Conservation (phyloP, 2,113 vertebrate genomes). For the Chrysemys picta region DNA sequence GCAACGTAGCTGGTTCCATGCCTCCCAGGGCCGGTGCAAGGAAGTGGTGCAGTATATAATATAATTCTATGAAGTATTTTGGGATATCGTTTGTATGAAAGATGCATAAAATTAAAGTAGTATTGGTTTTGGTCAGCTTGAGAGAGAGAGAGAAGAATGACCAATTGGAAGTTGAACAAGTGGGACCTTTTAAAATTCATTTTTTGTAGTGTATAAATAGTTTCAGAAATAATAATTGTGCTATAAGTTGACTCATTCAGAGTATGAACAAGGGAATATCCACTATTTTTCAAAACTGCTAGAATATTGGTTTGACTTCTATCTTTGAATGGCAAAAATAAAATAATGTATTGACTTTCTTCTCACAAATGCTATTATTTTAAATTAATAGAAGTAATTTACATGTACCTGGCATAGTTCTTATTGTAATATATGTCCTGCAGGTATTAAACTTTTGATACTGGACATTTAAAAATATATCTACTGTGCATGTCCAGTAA, state of each 20-base stretch:
- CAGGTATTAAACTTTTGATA: neutral
- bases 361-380: neutral
- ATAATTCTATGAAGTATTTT: neutral
- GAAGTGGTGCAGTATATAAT: neutral
- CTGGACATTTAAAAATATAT: neutral
- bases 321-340: neutral
- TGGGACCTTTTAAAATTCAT: too few species aligned
- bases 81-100: neutral
- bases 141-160: neutral
- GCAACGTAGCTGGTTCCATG: neutral
- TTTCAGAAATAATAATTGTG: neutral
- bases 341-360: rapidly evolving
- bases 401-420: neutral
- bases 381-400: neutral
- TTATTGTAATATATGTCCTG: neutral
- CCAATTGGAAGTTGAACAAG: neutral
- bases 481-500: neutral
- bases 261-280: neutral
- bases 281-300: neutral
- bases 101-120: neutral
- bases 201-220: rapidly evolving
- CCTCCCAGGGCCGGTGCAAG: neutral
- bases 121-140: neutral
- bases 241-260: neutral
- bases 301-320: neutral